These are phyloP conservation scores for Adelges cooleyi DNA, from an alignment of 1,140 invertebrate genomes.

Conservation along the genomic window DNA sequence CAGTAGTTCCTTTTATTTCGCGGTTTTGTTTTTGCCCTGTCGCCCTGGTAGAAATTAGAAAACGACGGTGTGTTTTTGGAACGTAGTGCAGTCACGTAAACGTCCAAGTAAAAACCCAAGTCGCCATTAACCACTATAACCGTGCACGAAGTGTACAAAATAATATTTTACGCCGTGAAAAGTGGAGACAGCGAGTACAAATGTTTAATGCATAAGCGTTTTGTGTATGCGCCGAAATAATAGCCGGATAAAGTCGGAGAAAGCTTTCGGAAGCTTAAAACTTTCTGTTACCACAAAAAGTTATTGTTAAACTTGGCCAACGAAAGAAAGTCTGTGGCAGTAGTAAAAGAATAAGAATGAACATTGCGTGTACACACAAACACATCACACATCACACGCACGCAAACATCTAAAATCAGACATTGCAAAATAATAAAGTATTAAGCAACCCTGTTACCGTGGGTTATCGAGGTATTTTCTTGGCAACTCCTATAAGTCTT, in stretches of 20 bases:
- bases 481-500: too few relatives aligned
- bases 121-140: slow-evolving; percentile 2
- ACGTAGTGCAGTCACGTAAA: slow-evolving; percentile 17
- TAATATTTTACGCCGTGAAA: slow-evolving; percentile 18
- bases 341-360: too few relatives aligned
- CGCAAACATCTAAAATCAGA: too few relatives aligned
- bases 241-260: slow-evolving; percentile 25
- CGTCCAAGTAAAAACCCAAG: not conserved
- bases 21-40: not conserved
- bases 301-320: slow-evolving; percentile 21
- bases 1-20: not conserved
- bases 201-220: slow-evolving; percentile 27
- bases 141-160: slow-evolving; percentile 1
- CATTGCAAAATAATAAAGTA: too few relatives aligned
- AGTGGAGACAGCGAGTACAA: slow-evolving; percentile 15
- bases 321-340: too few relatives aligned
- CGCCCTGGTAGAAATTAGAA: too few relatives aligned
- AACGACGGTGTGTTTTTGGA: not conserved
- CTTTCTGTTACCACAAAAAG: slow-evolving; percentile 8
- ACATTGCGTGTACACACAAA: too few relatives aligned
- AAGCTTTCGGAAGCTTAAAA: slow-evolving; percentile 27
- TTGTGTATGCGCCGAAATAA: slow-evolving; percentile 23
- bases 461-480: too few relatives aligned
- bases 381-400: too few relatives aligned
- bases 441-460: too few relatives aligned